Conservation (phyloP, 1,140 invertebrate species). For the Pogonomyrmex californicus region DNA sequence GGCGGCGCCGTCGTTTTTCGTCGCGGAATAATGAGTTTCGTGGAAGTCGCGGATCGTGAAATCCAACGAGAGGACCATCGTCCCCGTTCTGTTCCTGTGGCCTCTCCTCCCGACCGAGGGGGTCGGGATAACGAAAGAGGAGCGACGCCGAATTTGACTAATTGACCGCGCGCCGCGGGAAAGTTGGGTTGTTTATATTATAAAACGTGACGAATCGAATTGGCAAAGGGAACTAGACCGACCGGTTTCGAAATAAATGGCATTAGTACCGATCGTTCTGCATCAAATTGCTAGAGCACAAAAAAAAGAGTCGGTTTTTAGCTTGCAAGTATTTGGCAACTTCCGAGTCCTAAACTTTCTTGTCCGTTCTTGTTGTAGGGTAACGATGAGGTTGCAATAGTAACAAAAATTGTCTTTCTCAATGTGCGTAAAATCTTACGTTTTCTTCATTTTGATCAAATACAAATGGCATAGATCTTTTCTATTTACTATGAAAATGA, state of each 20-base stretch:
- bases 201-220: not conserved
- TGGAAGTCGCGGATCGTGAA: not conserved
- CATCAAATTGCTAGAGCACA: not conserved
- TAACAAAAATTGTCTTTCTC: not conserved
- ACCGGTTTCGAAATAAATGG: slow-evolving; percentile 1
- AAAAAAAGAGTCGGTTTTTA: not conserved
- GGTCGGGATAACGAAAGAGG: not conserved
- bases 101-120: not conserved
- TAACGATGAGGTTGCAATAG: not conserved
- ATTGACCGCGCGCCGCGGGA: not conserved
- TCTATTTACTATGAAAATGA: not conserved
- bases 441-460: not conserved
- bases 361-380: not conserved
- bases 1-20: not conserved
- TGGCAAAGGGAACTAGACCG: not conserved
- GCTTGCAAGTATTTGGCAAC: not conserved
- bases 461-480: not conserved
- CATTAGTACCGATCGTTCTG: not conserved
- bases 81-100: not conserved
- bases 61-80: not conserved
- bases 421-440: not conserved
- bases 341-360: not conserved
- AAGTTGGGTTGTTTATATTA: not conserved
- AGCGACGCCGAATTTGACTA: not conserved
- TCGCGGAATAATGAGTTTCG: not conserved